Evolutionary conservation across 2,797 vertebrate species (phyloP).

Genomic region (Pteronotus mesoamericanus): DNA sequence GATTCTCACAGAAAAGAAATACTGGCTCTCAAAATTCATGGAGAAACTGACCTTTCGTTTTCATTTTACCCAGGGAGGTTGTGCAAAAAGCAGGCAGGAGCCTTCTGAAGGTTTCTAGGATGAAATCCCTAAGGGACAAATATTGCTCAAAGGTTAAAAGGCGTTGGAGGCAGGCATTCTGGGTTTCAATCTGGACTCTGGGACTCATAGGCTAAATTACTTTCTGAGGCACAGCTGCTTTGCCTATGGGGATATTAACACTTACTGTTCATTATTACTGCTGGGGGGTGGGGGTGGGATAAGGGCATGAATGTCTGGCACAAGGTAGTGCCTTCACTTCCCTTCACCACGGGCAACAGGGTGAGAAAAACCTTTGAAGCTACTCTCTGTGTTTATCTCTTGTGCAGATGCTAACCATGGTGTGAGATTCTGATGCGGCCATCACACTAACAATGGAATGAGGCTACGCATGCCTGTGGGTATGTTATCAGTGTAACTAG

Average conservation of each 20-base stretch:
- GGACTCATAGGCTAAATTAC: not conserved
- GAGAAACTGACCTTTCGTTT: not conserved
- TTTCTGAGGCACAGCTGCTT: not conserved
- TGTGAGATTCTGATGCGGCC: not conserved
- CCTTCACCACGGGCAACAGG: not conserved
- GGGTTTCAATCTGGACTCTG: not conserved
- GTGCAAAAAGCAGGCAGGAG: not conserved
- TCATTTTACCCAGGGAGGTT: not conserved
- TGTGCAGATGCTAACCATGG: not conserved
- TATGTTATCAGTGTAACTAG: not conserved
- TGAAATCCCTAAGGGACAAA: not conserved
- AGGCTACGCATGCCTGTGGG: rapidly evolving
- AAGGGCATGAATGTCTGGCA: not conserved
- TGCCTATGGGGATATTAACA: not conserved
- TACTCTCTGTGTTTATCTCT: not conserved
- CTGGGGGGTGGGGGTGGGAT: not conserved
- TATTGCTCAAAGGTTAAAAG: not conserved
- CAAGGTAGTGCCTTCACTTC: not conserved
- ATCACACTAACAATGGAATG: not conserved
- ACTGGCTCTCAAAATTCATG: not conserved
- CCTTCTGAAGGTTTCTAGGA: not conserved
- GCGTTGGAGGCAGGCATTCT: not conserved
- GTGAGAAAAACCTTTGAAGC: not conserved
- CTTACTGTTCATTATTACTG: not conserved
- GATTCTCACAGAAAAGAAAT: not conserved